Conservation (phyloP, 2,113 vertebrate species). For the Verasper variegatus region DNA sequence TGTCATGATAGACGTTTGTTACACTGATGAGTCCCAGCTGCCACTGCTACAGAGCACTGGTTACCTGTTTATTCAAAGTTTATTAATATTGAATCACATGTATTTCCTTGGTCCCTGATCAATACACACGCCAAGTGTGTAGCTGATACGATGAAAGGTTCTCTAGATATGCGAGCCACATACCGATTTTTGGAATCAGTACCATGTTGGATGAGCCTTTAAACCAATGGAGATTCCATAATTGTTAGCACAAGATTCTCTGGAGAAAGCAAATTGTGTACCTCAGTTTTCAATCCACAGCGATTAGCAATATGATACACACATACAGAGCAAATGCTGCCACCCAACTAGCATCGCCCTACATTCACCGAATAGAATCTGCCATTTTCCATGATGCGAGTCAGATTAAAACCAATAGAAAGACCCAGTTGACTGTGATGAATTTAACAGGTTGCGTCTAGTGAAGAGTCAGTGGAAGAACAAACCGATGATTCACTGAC, state of each 20-base stretch:
- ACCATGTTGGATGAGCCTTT: background rate
- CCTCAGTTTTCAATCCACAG: background rate
- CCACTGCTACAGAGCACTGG: too few relatives aligned
- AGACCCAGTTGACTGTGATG: background rate
- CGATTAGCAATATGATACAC: background rate
- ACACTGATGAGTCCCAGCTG: too few relatives aligned
- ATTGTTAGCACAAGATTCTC: background rate
- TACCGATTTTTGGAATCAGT: background rate
- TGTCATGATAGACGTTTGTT: too few relatives aligned
- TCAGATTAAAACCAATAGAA: background rate
- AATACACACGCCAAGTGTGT: too few relatives aligned
- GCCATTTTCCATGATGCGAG: background rate
- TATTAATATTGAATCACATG: too few relatives aligned
- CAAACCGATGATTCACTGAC: conserved; percentile 9
- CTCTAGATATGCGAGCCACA: too few relatives aligned
- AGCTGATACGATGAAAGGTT: too few relatives aligned
- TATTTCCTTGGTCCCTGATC: too few relatives aligned
- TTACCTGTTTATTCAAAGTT: too few relatives aligned
- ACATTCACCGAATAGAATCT: background rate
- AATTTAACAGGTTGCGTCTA: background rate
- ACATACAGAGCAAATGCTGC: background rate
- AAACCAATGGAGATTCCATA: background rate
- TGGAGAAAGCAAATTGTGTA: background rate
- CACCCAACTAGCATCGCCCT: background rate
- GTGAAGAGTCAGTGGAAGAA: background rate